A percentile compares a stretch with the other conserved stretches of the same genome.
These are phyloP conservation scores for human DNA, from an alignment of 2,113 vertebrate genomes.

Conservation along the genomic window GRCh38 chr16:6192501-6193000, in stretches of 20 bases:
- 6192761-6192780: neutral
- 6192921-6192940: neutral
- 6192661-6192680: neutral
- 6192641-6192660: neutral
- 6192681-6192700: neutral
- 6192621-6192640: neutral
- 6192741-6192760: neutral
- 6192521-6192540: neutral
- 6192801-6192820: neutral
- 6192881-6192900: neutral
- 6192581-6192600: slow-evolving; percentile 41
- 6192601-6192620: neutral
- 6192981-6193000: neutral
- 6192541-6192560: neutral
- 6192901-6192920: neutral
- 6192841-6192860: neutral
- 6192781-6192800: neutral
- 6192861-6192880: neutral
- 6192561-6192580: neutral
- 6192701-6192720: neutral
- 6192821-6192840: neutral
- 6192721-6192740: neutral
- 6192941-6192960: neutral
- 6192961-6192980: neutral
- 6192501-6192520: neutral